Evolutionary conservation across 2,888 invertebrate species (phyloP), one percentile per base, ranked within the genome.

Genomic region (Neelides folsomi): DNA sequence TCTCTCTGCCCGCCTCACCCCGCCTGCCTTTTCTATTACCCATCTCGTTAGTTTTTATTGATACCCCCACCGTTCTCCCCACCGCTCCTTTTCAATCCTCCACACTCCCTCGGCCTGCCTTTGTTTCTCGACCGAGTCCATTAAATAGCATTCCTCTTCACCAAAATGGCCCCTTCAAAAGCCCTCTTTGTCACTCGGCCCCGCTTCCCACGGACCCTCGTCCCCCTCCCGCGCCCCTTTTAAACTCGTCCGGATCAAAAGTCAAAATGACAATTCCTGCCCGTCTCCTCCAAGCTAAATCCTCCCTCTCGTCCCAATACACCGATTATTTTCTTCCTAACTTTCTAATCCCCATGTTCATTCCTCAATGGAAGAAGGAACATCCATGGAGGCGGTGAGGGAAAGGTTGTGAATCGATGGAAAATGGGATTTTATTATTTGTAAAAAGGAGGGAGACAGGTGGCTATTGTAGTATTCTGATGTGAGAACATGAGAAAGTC

Each of bases 211-310:
- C 7, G 35, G 10, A 35, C 15, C 19, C 39, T 18, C 37, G 15
- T 20, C 38, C 20, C 19, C 42, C 5, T 6, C 19, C 18, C 42
- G 15, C 42, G 5, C 9, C 18, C 38, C 18, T 37, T 19, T 47
- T 20, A 8, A 16, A 8, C 38, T 40, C n/a, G n/a, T n/a, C n/a
- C 4, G 7, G 27, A 27, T 27, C 27, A 27, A 41, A 39, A 3
- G 18, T 15, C 37, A 12, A 15, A 47, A 37, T 2, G n/a, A 6
- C 16, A 12, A 42, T 39, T 38, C n/a, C 34, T 39, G 35, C 45
- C 51, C 46, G 34, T 27, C 45, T 41, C 18, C 46, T 46, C 51
- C 39, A 34, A 39, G 19, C 44, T 51, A 19, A 41, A 51, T 45
- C 44, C 44, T 39, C 39, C 45, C 40, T 41, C 41, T 46, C 45